Conservation (phyloP, 2,797 vertebrate species). For the Tachyglossus aculeatus region DNA sequence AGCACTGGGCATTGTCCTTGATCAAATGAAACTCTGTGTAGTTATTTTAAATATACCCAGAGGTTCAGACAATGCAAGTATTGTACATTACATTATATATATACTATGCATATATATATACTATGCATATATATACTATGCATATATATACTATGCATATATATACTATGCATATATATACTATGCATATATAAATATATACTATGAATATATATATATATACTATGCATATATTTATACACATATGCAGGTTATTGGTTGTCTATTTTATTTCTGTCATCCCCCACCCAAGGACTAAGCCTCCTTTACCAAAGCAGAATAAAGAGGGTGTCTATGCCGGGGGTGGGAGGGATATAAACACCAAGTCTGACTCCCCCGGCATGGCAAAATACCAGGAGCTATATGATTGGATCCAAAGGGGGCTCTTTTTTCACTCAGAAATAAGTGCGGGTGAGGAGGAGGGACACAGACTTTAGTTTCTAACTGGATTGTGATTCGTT, state of each 20-base stretch:
- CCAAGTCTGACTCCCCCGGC: background rate
- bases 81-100: background rate
- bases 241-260: background rate
- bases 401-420: background rate
- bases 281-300: background rate
- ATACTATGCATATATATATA: too few species aligned
- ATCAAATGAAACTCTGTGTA: background rate
- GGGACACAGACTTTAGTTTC: background rate
- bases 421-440: background rate
- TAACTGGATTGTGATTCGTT: too few species aligned
- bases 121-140: too few species aligned
- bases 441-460: background rate
- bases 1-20: background rate
- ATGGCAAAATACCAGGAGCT: too few species aligned
- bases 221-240: too few species aligned
- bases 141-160: too few species aligned
- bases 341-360: too few species aligned
- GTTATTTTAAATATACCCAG: background rate
- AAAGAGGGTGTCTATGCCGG: background rate
- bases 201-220: too few species aligned
- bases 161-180: too few species aligned
- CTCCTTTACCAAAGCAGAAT: background rate
- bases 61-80: background rate
- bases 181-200: too few species aligned
- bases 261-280: background rate